Base-by-base conservation (phyloP, 1,140 invertebrate genomes). In the Mercenaria mercenaria region DNA sequence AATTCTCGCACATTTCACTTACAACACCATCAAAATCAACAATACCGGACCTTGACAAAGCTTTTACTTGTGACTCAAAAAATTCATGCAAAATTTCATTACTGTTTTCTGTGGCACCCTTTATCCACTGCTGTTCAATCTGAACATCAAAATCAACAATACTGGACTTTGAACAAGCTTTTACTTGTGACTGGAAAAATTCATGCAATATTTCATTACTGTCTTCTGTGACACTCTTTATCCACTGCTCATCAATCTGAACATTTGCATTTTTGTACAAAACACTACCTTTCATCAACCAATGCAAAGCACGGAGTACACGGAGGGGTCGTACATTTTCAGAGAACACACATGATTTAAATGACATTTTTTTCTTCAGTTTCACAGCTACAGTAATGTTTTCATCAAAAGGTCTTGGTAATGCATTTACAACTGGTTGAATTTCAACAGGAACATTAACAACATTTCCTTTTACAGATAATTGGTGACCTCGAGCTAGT, bases 391-490 rank as follows among this genome's bases (percentile, higher is more conserved):
- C 77, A 39, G 67, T 76, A 39, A 67, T 50, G 29, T 69, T 79
- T 47, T 85, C 61, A 88, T 84, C 72, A 18, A 82, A 26, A 37
- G 67, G 67, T 80, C 80, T 52, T 80, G 90, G 76, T 4, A 89
- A 39, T 47, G 87, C 13, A 72, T 91, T 90, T 6, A 91, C 82
- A 69, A 82, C 82, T 37, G 88, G 81, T 61, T 90, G 80, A 15
- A 59, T 59, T 11, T 59, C 52, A 3, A 23, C 23, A 41, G 91
- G 91, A 26, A 91, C 91, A 90, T 91, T 90, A 20, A 91, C 88
- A 41, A 91, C 84, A 85, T 89, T 89, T 39, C 90, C 91, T 84
- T 83, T 87, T 4, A 90, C 50, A 20, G 67, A 87, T 23, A 56
- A 84, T 32, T 91, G 90, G 20, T 64, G 37, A n/a, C 90, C 90